Evolutionary conservation across 2,797 vertebrate genomes (phyloP), one percentile per base, ranked within the genome.

Genomic region (Sebastes vulpes): DNA sequence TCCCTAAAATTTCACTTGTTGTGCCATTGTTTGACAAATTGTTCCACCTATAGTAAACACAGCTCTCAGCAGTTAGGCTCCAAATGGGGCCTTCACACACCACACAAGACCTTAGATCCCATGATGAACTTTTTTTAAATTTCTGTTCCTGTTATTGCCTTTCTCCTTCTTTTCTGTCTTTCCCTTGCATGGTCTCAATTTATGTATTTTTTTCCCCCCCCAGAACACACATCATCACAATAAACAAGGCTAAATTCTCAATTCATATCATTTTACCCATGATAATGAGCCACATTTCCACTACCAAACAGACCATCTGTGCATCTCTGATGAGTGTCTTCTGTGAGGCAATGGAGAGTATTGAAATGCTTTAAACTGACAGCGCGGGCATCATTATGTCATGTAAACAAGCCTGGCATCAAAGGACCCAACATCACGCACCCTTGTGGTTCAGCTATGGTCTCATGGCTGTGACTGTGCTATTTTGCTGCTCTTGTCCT

Each of bases 381-480:
- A 89, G 70, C 63, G 82, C 86, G 87, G 84, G 52, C 86, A 90
- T 92, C 83, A 89, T 93, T 92, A 92, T 85, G 84, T 76, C 77
- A 81, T 92, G 93, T 97, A 97, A 97, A 97, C 95, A 97, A 86
- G 92, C 90, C 90, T 91, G 89, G 73, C 84, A 90, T 95, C 94
- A 96, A 96, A 96, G 95, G 87, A 88, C 82, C 92, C 92, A 90
- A 72, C 82, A 95, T 91, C 91, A 92, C 92, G 87, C 93, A 93
- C 87, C 86, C 86, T 92, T 95, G 94, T 87, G 95, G 91, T 94
- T 95, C 91, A 84, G 83, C 87, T 73, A 56, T 38, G 63, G 81
- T 81, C 73, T 65, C 28, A 16, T 35, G 46, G 31, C 60, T 60
- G 32, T 50, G 83, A 75, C 64, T 81, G 18, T 23, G 48, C 25